A percentile compares a stretch with the other conserved stretches of the same genome.
phyloP scores from a whole-genome alignment of 1,140 invertebrate species.

The Telenomus remus region DNA sequence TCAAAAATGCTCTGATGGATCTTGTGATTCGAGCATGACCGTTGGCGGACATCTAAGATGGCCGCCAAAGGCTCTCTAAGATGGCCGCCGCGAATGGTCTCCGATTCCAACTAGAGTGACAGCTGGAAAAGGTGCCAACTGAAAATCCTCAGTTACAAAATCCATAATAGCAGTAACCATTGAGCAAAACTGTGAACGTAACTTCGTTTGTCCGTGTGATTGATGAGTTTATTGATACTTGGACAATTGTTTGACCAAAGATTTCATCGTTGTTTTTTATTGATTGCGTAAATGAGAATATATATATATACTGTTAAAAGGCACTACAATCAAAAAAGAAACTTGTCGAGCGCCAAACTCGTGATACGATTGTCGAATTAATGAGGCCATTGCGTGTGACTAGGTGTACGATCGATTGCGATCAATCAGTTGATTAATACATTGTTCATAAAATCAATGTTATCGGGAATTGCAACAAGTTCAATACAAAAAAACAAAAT shows the following conservation, averaged over 20 bases:
- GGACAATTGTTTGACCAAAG: background rate
- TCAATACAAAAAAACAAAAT: background rate
- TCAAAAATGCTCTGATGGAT: no score
- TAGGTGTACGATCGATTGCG: no score
- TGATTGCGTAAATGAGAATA: constrained; percentile 11
- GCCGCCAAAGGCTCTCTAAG: no score
- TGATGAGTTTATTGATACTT: background rate
- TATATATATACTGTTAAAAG: constrained; percentile 29
- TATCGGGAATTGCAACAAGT: constrained; percentile 6
- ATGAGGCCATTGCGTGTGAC: background rate
- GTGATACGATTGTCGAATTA: constrained; percentile 17
- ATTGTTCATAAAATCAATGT: background rate
- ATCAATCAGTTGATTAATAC: no score
- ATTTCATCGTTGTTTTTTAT: background rate
- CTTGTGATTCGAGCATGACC: no score
- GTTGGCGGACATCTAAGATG: no score
- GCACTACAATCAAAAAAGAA: constrained; percentile 45
- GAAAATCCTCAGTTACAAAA: no score
- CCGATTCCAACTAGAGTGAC: no score
- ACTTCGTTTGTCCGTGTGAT: background rate
- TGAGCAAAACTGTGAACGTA: background rate
- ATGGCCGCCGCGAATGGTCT: no score
- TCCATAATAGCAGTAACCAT: no score
- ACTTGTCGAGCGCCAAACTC: constrained; percentile 2
- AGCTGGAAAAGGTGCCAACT: no score